Base-by-base conservation (phyloP, 2,888 invertebrate genomes). In the Trachelus troglodyta region DNA sequence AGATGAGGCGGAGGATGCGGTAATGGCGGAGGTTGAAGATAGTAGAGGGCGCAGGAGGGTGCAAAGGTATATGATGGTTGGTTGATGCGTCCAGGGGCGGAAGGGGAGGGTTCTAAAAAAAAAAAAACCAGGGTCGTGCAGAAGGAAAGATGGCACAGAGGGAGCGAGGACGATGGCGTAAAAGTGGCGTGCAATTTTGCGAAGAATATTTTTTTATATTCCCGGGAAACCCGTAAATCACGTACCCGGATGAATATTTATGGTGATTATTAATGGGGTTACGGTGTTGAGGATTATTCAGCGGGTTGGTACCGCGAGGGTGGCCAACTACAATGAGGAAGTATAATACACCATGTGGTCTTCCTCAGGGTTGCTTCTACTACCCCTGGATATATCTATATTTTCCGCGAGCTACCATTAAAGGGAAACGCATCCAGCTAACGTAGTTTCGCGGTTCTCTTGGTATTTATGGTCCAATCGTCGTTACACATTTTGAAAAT, bases 251-350 rank as follows among this genome's bases (percentile, higher is more conserved):
- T 87, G 88, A 88, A 87, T 87, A 88, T 87, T 87, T 87, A 87
- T 87, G 83, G 87, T 80, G 83, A 83, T 87, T 88, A 87, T 88
- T 88, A 87, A 87, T 87, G 87, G 87, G 82, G 81, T 84, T 84
- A 84, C 81, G 80, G 80, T 83, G 88, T 85, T 82, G 82, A 82
- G 86, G 85, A 86, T 87, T 87, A 87, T 86, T 85, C 83, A 23
- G 71, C 31, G 71, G 71, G 71, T 12, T 71, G 71, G 71, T 71
- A 31, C 31, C 12, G 71, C 12, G 71, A 23, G 33, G 71, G 31
- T 71, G 71, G 71, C 33, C 4, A 6, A 33, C 31, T 71, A 82
- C 83, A 82, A 83, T 84, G 85, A 81, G 82, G 76, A 79, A 82
- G 80, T 82, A 88, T 87, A 87, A 87, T 87, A 86, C 85, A 84